Percentiles rank a stretch among this genome's conserved stretches.
Conservation (phyloP, 2,797 vertebrate genomes). For the Helicolenus hilgendorfi region DNA sequence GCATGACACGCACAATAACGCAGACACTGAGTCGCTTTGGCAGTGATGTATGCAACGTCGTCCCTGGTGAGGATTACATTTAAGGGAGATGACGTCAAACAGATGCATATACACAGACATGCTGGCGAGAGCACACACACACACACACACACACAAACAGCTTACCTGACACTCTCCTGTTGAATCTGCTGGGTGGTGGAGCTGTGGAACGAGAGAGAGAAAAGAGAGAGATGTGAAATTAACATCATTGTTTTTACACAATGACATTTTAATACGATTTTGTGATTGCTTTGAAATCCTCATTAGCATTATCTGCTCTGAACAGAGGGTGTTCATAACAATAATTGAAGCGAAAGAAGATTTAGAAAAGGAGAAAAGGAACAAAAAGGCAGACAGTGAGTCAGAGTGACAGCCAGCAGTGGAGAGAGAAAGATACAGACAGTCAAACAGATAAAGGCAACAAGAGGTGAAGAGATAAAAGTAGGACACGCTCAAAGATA, state of each 20-base stretch:
- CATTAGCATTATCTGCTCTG: neutral
- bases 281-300: slow-evolving; percentile 29
- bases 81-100: slow-evolving; percentile 83
- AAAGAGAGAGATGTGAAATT: slow-evolving; percentile 31
- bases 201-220: slow-evolving; percentile 88
- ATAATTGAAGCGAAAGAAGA: neutral
- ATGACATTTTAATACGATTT: slow-evolving; percentile 43
- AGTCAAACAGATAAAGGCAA: neutral
- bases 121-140: neutral
- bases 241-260: slow-evolving; percentile 30
- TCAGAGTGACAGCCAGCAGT: neutral
- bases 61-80: slow-evolving; percentile 67
- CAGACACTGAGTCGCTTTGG: slow-evolving; percentile 35
- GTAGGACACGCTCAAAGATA: slow-evolving; percentile 2
- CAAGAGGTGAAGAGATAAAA: slow-evolving; percentile 21
- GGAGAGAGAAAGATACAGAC: neutral
- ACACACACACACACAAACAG: slow-evolving; percentile 40
- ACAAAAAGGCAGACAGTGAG: slow-evolving; percentile 25
- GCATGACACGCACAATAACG: slow-evolving; percentile 27
- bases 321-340: neutral
- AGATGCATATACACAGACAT: neutral
- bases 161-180: slow-evolving; percentile 98
- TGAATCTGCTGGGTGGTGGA: slow-evolving; percentile 94
- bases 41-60: slow-evolving; percentile 49
- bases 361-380: neutral